These are phyloP conservation scores for Luehdorfia chinensis DNA, from an alignment of 1,140 invertebrate species.

Conservation along the genomic window DNA sequence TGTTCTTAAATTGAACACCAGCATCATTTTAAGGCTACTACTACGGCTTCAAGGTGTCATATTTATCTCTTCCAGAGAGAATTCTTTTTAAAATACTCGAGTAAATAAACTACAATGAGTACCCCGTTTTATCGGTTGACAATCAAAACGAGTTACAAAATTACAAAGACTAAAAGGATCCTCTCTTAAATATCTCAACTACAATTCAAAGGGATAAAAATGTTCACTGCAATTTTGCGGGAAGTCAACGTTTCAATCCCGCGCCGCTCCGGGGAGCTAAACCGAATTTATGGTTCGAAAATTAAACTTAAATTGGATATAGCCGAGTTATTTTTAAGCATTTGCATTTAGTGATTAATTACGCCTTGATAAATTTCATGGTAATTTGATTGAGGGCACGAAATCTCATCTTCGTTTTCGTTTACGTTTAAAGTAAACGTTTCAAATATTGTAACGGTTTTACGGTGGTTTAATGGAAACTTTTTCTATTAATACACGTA, in stretches of 20 bases:
- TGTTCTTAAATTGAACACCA: too few relatives aligned
- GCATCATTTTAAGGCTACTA: too few relatives aligned
- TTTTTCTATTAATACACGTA: neutral
- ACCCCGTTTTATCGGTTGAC: conserved; percentile 42
- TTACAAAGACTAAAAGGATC: conserved; percentile 57
- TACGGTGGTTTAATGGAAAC: neutral
- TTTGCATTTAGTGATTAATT: conserved; percentile 40
- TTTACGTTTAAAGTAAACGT: conserved; percentile 6
- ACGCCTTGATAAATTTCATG: conserved; percentile 40
- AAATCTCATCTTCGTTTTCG: conserved; percentile 20
- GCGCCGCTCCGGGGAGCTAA: conserved; percentile 62
- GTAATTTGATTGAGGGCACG: conserved; percentile 32
- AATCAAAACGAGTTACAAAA: conserved; percentile 58
- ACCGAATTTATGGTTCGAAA: conserved; percentile 73
- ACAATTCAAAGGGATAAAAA: conserved; percentile 71
- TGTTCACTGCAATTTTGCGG: conserved; percentile 63
- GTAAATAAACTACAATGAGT: too few relatives aligned
- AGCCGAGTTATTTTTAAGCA: conserved; percentile 59
- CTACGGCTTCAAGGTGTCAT: too few relatives aligned
- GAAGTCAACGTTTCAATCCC: conserved; percentile 54
- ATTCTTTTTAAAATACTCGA: too few relatives aligned
- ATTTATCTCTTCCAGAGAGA: too few relatives aligned
- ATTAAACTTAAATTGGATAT: conserved; percentile 75
- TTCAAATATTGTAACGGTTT: neutral
- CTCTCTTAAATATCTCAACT: conserved; percentile 56